Percentiles rank a stretch among this genome's conserved stretches.
Evolutionary conservation across 2,797 vertebrate species (phyloP).

Genomic region (Phataginus tetradactyla): DNA sequence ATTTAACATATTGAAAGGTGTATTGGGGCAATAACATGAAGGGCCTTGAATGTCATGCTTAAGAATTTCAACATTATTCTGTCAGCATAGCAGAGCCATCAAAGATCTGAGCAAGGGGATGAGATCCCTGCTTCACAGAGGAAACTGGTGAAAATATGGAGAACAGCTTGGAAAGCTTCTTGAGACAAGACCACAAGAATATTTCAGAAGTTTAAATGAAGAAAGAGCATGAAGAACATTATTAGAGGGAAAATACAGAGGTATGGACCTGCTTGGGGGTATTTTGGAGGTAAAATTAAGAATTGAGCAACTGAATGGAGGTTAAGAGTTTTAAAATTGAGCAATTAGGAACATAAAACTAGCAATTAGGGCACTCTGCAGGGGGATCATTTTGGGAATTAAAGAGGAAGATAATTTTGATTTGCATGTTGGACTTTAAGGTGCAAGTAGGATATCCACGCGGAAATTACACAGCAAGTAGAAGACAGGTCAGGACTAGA

Average conservation of each 20-base stretch:
- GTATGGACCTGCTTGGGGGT: neutral
- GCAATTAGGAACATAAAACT: neutral
- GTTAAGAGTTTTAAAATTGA: neutral
- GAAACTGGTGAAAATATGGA: neutral
- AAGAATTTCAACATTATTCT: neutral
- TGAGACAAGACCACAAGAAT: neutral
- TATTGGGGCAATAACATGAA: neutral
- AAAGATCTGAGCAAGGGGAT: neutral
- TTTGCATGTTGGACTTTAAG: neutral
- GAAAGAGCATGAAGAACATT: neutral
- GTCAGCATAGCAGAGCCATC: neutral
- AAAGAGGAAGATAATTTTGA: neutral
- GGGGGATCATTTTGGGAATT: neutral
- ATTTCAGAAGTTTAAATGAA: neutral
- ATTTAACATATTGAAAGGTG: neutral
- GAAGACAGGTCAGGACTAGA: neutral
- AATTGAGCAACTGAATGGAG: neutral
- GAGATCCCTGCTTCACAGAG: neutral
- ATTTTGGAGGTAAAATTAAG: neutral
- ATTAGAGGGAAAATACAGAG: neutral
- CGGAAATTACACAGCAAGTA: neutral
- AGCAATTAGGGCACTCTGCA: neutral
- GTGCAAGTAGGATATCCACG: neutral
- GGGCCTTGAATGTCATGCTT: neutral
- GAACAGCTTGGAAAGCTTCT: neutral